A percentile compares a stretch with the other conserved stretches of the same genome.
Conservation (phyloP, 2,888 invertebrate species). For the Temnothorax rugatulus region DNA sequence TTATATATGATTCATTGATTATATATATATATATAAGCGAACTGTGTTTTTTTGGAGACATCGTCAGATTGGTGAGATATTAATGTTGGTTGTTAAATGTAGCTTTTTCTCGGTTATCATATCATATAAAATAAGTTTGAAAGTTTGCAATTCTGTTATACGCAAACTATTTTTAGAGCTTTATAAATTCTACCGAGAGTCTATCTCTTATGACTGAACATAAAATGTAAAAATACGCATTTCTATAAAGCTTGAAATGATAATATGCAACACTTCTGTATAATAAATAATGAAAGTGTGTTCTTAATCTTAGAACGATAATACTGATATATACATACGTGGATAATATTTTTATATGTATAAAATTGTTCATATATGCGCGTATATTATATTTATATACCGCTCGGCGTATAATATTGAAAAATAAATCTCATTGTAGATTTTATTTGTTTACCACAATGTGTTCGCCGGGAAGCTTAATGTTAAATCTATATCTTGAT, state of each 20-base stretch:
- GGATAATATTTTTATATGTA: constrained; percentile 13
- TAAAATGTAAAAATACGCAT: background rate
- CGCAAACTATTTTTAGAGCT: constrained; percentile 5
- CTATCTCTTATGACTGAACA: constrained; percentile 19
- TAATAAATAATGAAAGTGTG: background rate
- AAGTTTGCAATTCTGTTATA: constrained; percentile 13
- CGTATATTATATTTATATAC: constrained; percentile 24
- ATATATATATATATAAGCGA: constrained; percentile 7
- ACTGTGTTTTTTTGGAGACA: background rate
- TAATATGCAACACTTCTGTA: constrained; percentile 14
- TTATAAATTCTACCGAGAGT: background rate
- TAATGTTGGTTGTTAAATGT: constrained; percentile 29
- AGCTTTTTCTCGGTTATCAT: background rate
- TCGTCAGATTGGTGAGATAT: background rate
- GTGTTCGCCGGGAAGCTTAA: constrained; percentile 24
- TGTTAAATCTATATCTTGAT: constrained; percentile 22
- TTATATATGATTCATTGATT: constrained; percentile 20
- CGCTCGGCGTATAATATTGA: constrained; percentile 13
- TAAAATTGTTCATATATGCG: constrained; percentile 18
- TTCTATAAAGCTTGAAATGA: constrained; percentile 19
- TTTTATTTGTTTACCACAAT: constrained; percentile 23
- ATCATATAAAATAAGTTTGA: constrained; percentile 4
- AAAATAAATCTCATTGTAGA: constrained; percentile 6
- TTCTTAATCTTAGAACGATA: background rate
- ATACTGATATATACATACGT: background rate